Conservation (phyloP, 1,140 invertebrate genomes). For the Lysiphlebus fabarum region DNA sequence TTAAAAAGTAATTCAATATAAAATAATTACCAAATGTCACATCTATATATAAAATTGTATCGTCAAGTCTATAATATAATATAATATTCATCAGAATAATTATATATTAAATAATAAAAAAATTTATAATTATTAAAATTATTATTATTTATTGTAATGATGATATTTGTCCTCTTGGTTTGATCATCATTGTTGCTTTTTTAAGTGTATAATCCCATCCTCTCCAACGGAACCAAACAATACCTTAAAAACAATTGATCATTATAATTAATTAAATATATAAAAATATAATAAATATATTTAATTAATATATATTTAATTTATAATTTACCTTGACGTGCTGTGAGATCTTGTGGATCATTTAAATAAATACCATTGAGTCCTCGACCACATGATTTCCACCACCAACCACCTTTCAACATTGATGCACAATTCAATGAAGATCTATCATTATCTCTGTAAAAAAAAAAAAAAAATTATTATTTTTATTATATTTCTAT, state of each 20-base stretch:
- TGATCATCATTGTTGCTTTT: slow-evolving; percentile 86
- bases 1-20: too few species aligned
- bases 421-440: slow-evolving; percentile 88
- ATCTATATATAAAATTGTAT: too few species aligned
- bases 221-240: slow-evolving; percentile 91
- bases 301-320: not conserved
- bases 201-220: slow-evolving; percentile 91
- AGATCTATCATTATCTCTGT: slow-evolving; percentile 83
- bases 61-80: too few species aligned
- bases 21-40: too few species aligned
- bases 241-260: slow-evolving; percentile 59
- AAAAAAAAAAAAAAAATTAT: slow-evolving; percentile 31
- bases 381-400: slow-evolving; percentile 86
- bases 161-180: slow-evolving; percentile 67
- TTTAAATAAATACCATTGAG: slow-evolving; percentile 84
- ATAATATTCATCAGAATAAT: too few species aligned
- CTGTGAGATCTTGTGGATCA: slow-evolving; percentile 82
- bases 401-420: slow-evolving; percentile 93
- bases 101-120: too few species aligned
- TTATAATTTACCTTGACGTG: slow-evolving; percentile 69
- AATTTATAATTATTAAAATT: too few species aligned
- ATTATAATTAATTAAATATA: slow-evolving; percentile 6
- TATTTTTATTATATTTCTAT: not conserved
- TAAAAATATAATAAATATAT: slow-evolving; percentile 2
- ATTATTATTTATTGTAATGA: slow-evolving; percentile 19